Evolutionary conservation across 2,797 vertebrate genomes (phyloP), one percentile per base, ranked within the genome.

Genomic region (Lycodopsis pacificus): DNA sequence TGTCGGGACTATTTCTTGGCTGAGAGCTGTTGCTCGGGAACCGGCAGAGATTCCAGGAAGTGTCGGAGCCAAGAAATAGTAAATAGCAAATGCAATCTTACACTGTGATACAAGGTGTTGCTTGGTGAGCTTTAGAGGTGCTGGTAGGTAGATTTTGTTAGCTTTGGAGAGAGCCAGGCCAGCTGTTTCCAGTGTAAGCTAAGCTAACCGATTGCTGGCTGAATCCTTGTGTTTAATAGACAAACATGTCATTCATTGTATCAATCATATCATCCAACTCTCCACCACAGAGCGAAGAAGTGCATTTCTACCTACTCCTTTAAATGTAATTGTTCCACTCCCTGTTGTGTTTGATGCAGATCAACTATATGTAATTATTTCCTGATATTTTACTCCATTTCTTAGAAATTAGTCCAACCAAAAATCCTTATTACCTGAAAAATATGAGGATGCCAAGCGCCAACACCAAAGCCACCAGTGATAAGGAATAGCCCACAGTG

Each of bases 401-500:
- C 12, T 36, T 22, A 20, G 1, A 61, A 19, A 30, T 59, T 0
- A 36, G 67, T 81, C 38, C 0, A 53, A 36, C 1, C 8, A 1
- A 71, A n/a, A 77, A 19, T 59, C 8, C 48, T 49, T 22, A 57
- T 74, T 93, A 98, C 97, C 97, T 98, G 94, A 98, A 97, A 62
- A 92, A 91, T 81, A 96, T 94, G 48, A 98, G 91, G 73, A 97
- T 95, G 27, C 94, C 88, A 38, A 98, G 90, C 0, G 97, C 97
- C 71, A 97, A 83, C 25, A 97, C 91, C 80, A 98, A 86, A 0
- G 97, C 95, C 32, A 95, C 92, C 34, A 98, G 92, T 0, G 97
- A 98, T 63, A 97, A 78, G 14, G 97, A 97, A 71, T 98, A 98
- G 27, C 97, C 97, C 3, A 98, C 93, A 0, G 96, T 98, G 92